These are phyloP conservation scores for Leptocoma aspasia DNA, from an alignment of 2,113 vertebrate genomes.

Conservation along the genomic window DNA sequence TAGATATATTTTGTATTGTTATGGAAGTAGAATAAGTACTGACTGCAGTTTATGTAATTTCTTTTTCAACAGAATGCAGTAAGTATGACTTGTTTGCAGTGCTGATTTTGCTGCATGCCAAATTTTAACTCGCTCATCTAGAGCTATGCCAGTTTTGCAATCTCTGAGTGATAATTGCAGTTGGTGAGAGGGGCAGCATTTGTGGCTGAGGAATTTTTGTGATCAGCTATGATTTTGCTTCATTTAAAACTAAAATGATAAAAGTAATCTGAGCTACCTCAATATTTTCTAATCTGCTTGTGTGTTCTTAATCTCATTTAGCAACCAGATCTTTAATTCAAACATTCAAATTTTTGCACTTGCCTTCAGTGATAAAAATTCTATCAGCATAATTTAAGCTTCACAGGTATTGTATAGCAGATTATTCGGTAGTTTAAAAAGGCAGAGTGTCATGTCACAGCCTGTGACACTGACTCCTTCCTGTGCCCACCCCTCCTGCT, in stretches of 20 bases:
- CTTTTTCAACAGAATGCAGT: conserved; percentile 87
- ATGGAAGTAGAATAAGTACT: conserved; percentile 31
- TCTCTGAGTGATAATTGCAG: conserved; percentile 26
- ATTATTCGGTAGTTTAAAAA: background rate
- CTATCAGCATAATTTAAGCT: background rate
- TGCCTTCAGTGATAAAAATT: background rate
- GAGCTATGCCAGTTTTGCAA: conserved; percentile 39
- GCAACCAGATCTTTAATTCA: conserved; percentile 1
- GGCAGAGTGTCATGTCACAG: background rate
- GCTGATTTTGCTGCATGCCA: conserved; percentile 78
- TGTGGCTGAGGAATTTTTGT: background rate
- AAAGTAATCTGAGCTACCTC: conserved; percentile 40
- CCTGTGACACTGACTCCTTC: background rate
- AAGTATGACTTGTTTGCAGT: conserved; percentile 87
- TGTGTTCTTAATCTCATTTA: conserved; percentile 31
- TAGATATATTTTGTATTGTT: background rate
- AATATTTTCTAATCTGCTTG: conserved; percentile 55
- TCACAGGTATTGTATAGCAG: background rate
- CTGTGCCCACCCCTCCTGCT: background rate
- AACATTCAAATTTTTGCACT: background rate
- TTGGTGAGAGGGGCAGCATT: conserved; percentile 23
- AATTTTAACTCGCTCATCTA: conserved; percentile 56
- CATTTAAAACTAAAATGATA: background rate
- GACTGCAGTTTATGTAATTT: conserved; percentile 73
- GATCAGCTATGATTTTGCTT: conserved; percentile 26